These are phyloP conservation scores for Hiodon tergisus DNA, from an alignment of 2,113 vertebrate genomes.

Conservation along the genomic window DNA sequence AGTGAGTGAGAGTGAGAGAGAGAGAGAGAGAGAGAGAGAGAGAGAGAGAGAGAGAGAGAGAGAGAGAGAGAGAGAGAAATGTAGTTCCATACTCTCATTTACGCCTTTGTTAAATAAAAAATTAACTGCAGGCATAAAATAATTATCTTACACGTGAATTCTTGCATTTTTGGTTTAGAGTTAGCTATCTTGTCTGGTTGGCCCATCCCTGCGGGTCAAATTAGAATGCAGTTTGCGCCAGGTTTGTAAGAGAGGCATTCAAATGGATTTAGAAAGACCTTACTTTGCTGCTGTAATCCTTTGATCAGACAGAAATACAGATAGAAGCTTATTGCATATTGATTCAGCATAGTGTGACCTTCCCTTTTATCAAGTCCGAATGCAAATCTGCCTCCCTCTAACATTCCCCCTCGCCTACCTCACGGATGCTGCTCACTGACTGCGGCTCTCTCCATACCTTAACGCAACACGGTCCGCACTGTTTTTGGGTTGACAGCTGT, in stretches of 20 bases:
- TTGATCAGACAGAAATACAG: conserved; percentile 14
- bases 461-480: not conserved
- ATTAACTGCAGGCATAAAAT: too few relatives aligned
- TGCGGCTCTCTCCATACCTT: not conserved
- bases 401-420: conserved; percentile 13
- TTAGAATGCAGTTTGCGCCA: conserved; percentile 12
- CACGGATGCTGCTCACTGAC: not conserved
- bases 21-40: too few relatives aligned
- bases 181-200: conserved; percentile 1
- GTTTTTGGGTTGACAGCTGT: too few relatives aligned
- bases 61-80: too few relatives aligned
- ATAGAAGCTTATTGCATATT: conserved; percentile 17
- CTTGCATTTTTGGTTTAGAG: not conserved
- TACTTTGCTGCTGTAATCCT: conserved; percentile 1
- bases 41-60: too few relatives aligned
- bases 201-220: not conserved
- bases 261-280: conserved; percentile 10
- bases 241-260: not conserved
- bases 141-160: not conserved
- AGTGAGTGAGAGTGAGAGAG: too few relatives aligned
- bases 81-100: not conserved
- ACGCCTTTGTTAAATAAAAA: not conserved
- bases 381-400: conserved; percentile 11
- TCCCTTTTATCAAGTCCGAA: conserved; percentile 10
- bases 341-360: conserved; percentile 14